Evolutionary conservation across 2,797 vertebrate species (phyloP).

Genomic region (Babyrousa celebensis): DNA sequence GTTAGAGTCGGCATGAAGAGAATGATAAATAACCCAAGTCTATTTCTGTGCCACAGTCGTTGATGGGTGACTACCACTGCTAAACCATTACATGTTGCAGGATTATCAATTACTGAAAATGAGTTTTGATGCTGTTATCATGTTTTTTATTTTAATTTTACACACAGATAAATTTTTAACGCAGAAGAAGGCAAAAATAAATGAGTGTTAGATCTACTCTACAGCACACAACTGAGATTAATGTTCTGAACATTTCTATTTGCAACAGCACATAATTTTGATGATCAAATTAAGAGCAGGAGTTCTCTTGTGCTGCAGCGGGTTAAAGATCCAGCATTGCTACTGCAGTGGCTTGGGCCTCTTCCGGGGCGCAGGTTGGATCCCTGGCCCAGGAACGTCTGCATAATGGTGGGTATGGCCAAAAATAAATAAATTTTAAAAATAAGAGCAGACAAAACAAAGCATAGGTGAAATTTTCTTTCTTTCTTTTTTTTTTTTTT

Average conservation of each 20-base stretch:
- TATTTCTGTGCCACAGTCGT: not conserved
- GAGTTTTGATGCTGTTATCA: slow-evolving; percentile 6
- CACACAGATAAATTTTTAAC: slow-evolving; percentile 54
- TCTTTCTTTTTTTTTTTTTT: no score
- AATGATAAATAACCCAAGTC: not conserved
- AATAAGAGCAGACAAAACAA: slow-evolving; percentile 28
- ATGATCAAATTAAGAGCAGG: slow-evolving; percentile 2
- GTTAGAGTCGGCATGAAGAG: not conserved
- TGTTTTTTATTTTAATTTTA: slow-evolving; percentile 63
- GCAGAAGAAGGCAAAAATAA: slow-evolving; percentile 56
- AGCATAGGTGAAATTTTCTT: not conserved
- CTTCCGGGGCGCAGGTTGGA: no score
- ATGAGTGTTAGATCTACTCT: slow-evolving; percentile 26
- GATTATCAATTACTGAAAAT: slow-evolving; percentile 41
- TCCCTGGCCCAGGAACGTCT: no score
- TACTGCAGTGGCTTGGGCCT: no score
- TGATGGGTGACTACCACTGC: not conserved
- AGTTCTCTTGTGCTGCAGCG: no score
- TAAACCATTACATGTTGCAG: not conserved
- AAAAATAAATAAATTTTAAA: not conserved
- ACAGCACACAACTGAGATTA: not conserved
- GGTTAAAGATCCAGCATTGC: no score
- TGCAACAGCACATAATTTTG: not conserved
- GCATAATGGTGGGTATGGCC: no score
- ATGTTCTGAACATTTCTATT: not conserved